Percentiles rank a stretch among this genome's conserved stretches.
phyloP scores from a whole-genome alignment of 1,140 invertebrate genomes.

The Aradophagus sp. region DNA sequence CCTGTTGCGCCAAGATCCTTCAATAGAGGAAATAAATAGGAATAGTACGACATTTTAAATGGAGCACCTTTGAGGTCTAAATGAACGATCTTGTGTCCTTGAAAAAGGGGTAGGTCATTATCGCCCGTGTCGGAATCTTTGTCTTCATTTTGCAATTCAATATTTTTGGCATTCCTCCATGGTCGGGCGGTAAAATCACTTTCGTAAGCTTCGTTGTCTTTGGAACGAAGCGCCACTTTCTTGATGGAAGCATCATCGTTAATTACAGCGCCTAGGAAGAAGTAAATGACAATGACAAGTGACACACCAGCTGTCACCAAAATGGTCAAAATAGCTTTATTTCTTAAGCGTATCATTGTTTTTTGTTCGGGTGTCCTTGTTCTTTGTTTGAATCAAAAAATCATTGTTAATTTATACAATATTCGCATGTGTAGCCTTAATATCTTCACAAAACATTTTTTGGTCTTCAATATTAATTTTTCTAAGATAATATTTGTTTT shows the following conservation, averaged over 20 bases:
- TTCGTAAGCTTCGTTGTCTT: slow-evolving; percentile 55
- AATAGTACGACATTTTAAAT: slow-evolving; percentile 82
- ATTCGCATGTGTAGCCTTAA: too few species aligned
- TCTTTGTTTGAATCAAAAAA: too few species aligned
- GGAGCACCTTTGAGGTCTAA: slow-evolving; percentile 94
- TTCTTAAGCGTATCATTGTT: slow-evolving; percentile 64
- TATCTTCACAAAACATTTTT: too few species aligned
- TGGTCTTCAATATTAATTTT: too few species aligned
- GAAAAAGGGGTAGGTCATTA: slow-evolving; percentile 56
- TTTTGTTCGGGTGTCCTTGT: neutral
- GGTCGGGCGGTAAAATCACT: slow-evolving; percentile 56
- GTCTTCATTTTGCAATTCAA: slow-evolving; percentile 21
- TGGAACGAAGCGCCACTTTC: slow-evolving; percentile 45
- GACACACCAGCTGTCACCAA: slow-evolving; percentile 62
- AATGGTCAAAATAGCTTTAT: slow-evolving; percentile 62
- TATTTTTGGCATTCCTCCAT: slow-evolving; percentile 23
- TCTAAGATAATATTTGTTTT: neutral
- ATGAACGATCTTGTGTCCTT: slow-evolving; percentile 80
- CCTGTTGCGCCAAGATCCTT: slow-evolving; percentile 89
- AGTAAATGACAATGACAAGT: slow-evolving; percentile 66
- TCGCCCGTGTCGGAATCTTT: slow-evolving; percentile 20
- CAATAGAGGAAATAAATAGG: slow-evolving; percentile 84
- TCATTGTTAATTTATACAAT: too few species aligned
- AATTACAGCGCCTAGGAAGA: slow-evolving; percentile 66
- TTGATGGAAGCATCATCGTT: slow-evolving; percentile 47